Evolutionary conservation across 53 echinoderm and acorn worm species (phyloP).

Genomic region (Arbacia lixula): DNA sequence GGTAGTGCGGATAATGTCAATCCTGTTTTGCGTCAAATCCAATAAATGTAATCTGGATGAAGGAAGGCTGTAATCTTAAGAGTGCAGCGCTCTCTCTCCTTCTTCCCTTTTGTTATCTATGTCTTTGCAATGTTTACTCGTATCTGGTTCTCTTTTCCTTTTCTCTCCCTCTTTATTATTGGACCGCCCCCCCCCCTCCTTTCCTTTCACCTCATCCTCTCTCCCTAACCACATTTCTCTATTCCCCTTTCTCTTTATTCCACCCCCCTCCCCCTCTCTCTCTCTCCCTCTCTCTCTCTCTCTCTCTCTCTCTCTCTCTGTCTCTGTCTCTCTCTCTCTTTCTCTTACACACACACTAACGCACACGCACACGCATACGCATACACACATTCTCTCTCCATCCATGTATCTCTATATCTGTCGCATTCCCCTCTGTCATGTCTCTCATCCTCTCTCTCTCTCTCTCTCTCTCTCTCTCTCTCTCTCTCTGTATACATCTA

Average conservation of each 20-base stretch:
- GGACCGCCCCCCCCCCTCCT: neutral
- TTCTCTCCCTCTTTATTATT: no score
- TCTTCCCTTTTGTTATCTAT: neutral
- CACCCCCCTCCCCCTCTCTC: neutral
- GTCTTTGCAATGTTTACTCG: no score
- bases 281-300: no score
- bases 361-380: neutral
- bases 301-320: neutral
- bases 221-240: no score
- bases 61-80: slow-evolving; percentile 5
- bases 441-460: neutral
- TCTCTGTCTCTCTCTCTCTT: neutral
- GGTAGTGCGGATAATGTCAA: slow-evolving; percentile 8
- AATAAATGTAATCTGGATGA: slow-evolving; percentile 30
- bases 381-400: neutral
- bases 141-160: neutral
- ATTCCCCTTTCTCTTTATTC: no score
- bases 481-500: neutral
- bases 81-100: slow-evolving; percentile 28
- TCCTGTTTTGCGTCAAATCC: slow-evolving; percentile 37
- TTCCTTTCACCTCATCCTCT: no score
- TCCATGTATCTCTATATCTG: neutral
- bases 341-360: neutral
- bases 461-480: neutral
- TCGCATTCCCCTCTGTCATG: neutral